phyloP scores from a whole-genome alignment of 1,140 invertebrate genomes.

The Subanguina moxae region DNA sequence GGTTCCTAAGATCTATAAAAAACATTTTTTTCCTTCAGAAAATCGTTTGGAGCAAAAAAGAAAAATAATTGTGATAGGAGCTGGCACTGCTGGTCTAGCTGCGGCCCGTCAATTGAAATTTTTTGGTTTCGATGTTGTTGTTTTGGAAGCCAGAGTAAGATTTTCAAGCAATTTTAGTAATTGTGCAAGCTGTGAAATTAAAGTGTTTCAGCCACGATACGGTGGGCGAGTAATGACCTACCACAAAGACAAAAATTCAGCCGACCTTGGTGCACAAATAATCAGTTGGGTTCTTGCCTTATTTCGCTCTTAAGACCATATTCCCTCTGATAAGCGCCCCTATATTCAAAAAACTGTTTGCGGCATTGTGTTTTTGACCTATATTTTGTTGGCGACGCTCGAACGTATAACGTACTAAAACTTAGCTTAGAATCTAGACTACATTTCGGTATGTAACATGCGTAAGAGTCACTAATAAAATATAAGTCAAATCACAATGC shows the following conservation, averaged over 20 bases:
- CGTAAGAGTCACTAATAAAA: no score
- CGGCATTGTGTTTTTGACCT: no score
- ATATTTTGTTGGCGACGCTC: no score
- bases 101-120: conserved; percentile 61
- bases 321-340: no score
- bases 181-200: neutral
- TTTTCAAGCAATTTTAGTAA: neutral
- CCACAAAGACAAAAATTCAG: conserved; percentile 70
- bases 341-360: no score
- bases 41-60: conserved; percentile 14
- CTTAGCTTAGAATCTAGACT: no score
- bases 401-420: no score
- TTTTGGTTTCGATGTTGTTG: conserved; percentile 66
- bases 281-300: no score
- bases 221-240: conserved; percentile 94
- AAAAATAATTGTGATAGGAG: conserved; percentile 61
- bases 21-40: conserved; percentile 1
- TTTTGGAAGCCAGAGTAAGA: conserved; percentile 83
- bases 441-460: no score
- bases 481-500: no score
- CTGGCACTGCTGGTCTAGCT: conserved; percentile 62
- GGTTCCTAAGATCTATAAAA: neutral
- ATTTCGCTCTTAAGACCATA: no score
- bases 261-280: conserved; percentile 77
- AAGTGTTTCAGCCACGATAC: conserved; percentile 65